These are phyloP conservation scores for Drosophila nigrodunni DNA, from an alignment of 1,140 invertebrate genomes.

Conservation along the genomic window DNA sequence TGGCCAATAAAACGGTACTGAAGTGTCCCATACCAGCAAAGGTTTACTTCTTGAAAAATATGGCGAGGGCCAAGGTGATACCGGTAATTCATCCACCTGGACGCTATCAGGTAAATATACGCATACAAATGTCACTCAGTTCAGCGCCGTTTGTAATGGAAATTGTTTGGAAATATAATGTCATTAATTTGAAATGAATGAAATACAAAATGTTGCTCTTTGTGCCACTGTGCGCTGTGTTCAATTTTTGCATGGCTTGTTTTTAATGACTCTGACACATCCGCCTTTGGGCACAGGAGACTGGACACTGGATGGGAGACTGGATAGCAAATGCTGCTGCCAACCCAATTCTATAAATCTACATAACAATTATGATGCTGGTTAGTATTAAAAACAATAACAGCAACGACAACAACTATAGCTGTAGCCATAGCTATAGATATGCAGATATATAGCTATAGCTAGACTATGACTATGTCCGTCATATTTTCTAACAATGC, in stretches of 20 bases:
- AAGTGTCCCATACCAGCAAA: slow-evolving; percentile 49
- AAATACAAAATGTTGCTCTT: not conserved
- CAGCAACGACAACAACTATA: slow-evolving; percentile 12
- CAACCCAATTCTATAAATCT: slow-evolving; percentile 75
- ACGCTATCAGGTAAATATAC: slow-evolving; percentile 36
- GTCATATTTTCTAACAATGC: slow-evolving; percentile 75
- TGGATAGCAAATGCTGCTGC: slow-evolving; percentile 44
- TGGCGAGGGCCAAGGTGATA: slow-evolving; percentile 15
- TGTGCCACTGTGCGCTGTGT: slow-evolving; percentile 8
- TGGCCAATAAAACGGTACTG: slow-evolving; percentile 44
- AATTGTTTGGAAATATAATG: slow-evolving; percentile 54
- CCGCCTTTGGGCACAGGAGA: slow-evolving; percentile 39
- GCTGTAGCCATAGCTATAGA: slow-evolving; percentile 33
- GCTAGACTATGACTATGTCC: slow-evolving; percentile 46
- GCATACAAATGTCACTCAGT: slow-evolving; percentile 27
- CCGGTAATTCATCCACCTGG: slow-evolving; percentile 48
- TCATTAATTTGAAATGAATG: slow-evolving; percentile 46
- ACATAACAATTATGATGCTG: slow-evolving; percentile 79
- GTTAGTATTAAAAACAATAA: slow-evolving; percentile 75
- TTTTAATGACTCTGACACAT: slow-evolving; percentile 49
- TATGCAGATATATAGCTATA: slow-evolving; percentile 18
- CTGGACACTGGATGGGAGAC: too few relatives aligned
- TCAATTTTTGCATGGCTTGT: slow-evolving; percentile 24
- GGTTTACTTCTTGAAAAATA: slow-evolving; percentile 50
- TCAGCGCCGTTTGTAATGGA: slow-evolving; percentile 32